Evolutionary conservation across 1,140 invertebrate genomes (phyloP), one percentile per base, ranked within the genome.

Genomic region (Holotrichia oblita): DNA sequence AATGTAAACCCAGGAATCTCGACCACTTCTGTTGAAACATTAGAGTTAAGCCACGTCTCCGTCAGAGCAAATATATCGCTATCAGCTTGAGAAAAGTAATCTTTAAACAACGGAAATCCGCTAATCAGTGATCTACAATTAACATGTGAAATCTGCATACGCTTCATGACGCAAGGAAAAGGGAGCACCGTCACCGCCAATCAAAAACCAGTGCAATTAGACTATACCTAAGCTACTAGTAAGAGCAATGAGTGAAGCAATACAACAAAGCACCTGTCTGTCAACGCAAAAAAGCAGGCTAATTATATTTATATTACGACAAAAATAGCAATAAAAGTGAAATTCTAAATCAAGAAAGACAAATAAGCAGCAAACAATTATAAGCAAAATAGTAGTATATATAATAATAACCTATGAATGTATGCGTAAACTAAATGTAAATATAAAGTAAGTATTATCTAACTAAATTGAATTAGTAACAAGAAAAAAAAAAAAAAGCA

Each of bases 1-100:
- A 61, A 27, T 10, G 44, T 61, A 64, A 55, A 77, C 6, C 76
- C 76, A 41, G 20, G 22, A 27, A 77, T 77, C 9, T 17, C 24
- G 12, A 77, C n/a, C 55, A 17, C 20, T 17, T 77, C 27, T 8
- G 44, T n/a, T 14, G 55, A 20, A 12, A 77, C 9, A 64, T 64
- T 24, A 41, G 41, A 44, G 10, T 27, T 44, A 17, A 77, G 44
- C 44, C 76, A 48, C 27, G 76, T 77, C 55, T 59, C 76, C 6
- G 14, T 77, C 20, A 61, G 41, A 59, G 14, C 44, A 27, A 77
- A 27, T n/a, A 77, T 64, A 64, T 77, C 76, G 17, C 44, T 48
- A 48, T 17, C 44, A 48, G 44, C 44, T 48, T 48, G 44, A 48
- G 44, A 48, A 48, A 48, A 48, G 44, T 48, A 48, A 48, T 48